Evolutionary conservation across 2,888 invertebrate genomes (phyloP).

Genomic region (Chromoteleia sp.): DNA sequence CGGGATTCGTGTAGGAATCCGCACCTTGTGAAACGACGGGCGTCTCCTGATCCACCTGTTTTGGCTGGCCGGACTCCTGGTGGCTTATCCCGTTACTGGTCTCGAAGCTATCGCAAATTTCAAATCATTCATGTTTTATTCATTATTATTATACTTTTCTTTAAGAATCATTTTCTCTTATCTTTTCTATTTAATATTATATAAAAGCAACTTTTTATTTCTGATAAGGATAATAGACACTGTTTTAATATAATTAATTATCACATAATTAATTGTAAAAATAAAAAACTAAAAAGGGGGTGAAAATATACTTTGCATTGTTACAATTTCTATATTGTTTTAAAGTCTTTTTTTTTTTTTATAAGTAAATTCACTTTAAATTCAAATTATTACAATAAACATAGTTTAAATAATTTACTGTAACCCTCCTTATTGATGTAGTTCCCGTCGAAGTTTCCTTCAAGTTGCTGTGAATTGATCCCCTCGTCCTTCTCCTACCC

Average conservation of each 20-base stretch:
- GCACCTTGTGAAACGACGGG: conserved; percentile 83
- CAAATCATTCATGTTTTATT: not conserved
- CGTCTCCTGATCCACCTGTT: conserved; percentile 82
- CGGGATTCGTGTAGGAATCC: conserved; percentile 84
- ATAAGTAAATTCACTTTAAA: conserved; percentile 3
- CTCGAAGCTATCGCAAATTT: conserved; percentile 80
- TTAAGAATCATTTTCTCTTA: not conserved
- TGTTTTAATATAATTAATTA: too few relatives aligned
- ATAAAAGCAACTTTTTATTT: too few relatives aligned
- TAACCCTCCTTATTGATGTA: conserved; percentile 84
- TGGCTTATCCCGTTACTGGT: conserved; percentile 85
- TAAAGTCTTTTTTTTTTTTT: too few relatives aligned
- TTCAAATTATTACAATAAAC: conserved; percentile 44
- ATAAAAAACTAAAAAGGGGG: too few relatives aligned
- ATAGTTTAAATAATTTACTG: too few relatives aligned
- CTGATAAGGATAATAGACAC: too few relatives aligned
- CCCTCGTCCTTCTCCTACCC: conserved; percentile 82
- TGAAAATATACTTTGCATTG: too few relatives aligned
- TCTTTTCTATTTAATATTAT: too few relatives aligned
- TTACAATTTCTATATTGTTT: too few relatives aligned
- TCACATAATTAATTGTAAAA: too few relatives aligned
- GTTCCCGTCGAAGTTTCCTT: conserved; percentile 83
- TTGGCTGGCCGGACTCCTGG: conserved; percentile 84
- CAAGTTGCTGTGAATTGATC: conserved; percentile 83
- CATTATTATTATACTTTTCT: too few relatives aligned